Base-by-base conservation (phyloP, 2,888 invertebrate species). In the Mactromeris polynyma region DNA sequence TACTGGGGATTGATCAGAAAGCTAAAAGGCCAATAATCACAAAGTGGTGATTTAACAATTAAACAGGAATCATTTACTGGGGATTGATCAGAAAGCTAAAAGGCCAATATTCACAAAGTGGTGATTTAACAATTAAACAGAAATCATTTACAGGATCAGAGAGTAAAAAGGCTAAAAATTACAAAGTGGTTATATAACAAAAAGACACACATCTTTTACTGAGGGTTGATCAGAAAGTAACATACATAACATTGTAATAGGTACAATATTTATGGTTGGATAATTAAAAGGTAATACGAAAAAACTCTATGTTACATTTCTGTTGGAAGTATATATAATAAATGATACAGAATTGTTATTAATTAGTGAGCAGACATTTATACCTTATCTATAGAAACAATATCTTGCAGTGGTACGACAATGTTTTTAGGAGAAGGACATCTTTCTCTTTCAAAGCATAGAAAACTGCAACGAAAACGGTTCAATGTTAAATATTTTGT, bases 401-500 rank as follows among this genome's bases (percentile, higher is more conserved):
- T 96, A 89, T 96, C 96, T 58, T 95, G 94, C 46, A 97, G 93
- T 6, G 97, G 96, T 88, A 97, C 95, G 46, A 96, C 96, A 85
- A 97, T 93, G 92, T 97, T 97, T 92, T 96, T 97, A 42, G 94
- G 94, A 17, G 96, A 95, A 21, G 96, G 96, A 26, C 94, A 94
- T 89, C 96, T 96, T 46, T 96, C 96, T 87, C 96, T 93, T 88
- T 96, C 96, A 95, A 97, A 97, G 92, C 96, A 97, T 54, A 97
- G 93, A 83, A 95, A 96, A 86, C 96, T 96, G 93, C 64, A 94
- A 89, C 40, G 73, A 85, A 36, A 87, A 26, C 42, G 11, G 1
- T n/a, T 58, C 2, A n/a, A n/a, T n/a, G n/a, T n/a, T 46, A 46
- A 46, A 46, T 4, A 7, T 40, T 40, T 7, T 40, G 11, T 7